Evolutionary conservation across 2,888 invertebrate species (phyloP), one percentile per base, ranked within the genome.

Genomic region (Smittia aterrima): DNA sequence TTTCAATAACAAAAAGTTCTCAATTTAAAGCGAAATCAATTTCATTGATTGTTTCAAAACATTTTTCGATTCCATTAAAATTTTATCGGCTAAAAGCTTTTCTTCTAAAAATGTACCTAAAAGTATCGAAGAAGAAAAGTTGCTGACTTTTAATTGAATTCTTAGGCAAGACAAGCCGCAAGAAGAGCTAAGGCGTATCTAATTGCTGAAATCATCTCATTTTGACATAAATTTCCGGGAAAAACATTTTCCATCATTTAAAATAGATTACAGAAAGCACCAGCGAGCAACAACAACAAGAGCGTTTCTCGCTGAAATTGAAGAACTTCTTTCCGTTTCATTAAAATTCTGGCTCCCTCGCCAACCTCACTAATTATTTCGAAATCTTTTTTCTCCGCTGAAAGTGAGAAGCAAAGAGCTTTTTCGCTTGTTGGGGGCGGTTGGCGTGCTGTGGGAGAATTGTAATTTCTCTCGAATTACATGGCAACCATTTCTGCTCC

Each of bases 341-440:
- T 58, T 58, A 64, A 27, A 27, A 27, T 27, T 64, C 27, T 58
- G 53, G 53, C 25, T 27, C 20, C 18, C n/a, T 64, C 27, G 4
- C 13, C 7, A 64, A 27, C 64, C 27, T 20, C 64, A 27, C 64
- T 64, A 64, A 64, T 64, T 25, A 27, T 64, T 64, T 47, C 11
- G n/a, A n/a, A 16, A 16, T 47, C n/a, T 18, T 13, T 13, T 18
- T 38, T 38, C 11, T 4, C 53, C 9, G 9, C 32, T 32, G 32
- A 6, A 32, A 32, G 32, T 32, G 32, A 9, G 32, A 3, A 32
- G 9, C 32, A 32, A 32, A 32, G 9, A 32, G 32, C 32, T n/a
- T n/a, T n/a, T n/a, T n/a, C n/a, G n/a, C n/a, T n/a, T n/a, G n/a
- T n/a, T n/a, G n/a, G n/a, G n/a, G 32, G 4, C 32, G 4, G 32